Percentiles rank a stretch among this genome's conserved stretches.
These are phyloP conservation scores for Mylabris phalerata DNA, from an alignment of 1,140 invertebrate species.

Conservation along the genomic window DNA sequence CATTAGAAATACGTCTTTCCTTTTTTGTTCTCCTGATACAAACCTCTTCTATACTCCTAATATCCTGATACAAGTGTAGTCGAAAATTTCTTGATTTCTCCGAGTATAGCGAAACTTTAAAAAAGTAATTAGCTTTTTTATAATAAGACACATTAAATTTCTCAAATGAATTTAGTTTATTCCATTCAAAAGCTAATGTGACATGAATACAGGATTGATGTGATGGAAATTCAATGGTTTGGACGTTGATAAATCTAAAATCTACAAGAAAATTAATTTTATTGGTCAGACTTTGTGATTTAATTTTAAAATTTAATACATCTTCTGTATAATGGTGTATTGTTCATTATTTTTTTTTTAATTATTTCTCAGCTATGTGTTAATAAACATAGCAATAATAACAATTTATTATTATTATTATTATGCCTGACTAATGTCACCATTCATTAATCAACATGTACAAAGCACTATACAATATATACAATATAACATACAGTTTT, in stretches of 20 bases:
- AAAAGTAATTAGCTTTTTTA: no score
- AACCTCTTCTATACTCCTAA: background rate
- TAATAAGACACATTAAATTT: no score
- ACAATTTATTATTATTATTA: constrained; percentile 11
- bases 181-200: no score
- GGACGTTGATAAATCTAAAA: constrained; percentile 8
- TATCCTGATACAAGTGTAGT: background rate
- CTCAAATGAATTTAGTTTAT: no score
- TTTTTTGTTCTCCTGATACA: no score
- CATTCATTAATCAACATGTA: constrained; percentile 33
- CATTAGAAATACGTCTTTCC: no score
- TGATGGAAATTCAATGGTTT: background rate
- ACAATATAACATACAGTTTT: constrained; percentile 25
- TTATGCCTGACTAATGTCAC: constrained; percentile 31
- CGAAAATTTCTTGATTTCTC: no score
- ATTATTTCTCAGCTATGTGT: constrained; percentile 21
- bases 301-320: constrained; percentile 35
- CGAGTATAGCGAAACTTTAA: no score
- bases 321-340: constrained; percentile 31
- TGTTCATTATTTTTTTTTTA: constrained; percentile 11
- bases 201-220: background rate
- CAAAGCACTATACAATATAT: constrained; percentile 38
- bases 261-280: constrained; percentile 31
- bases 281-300: constrained; percentile 36
- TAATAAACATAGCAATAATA: constrained; percentile 31